Conservation (phyloP, 2,888 invertebrate genomes). For the Ryuthela nishihirai region DNA sequence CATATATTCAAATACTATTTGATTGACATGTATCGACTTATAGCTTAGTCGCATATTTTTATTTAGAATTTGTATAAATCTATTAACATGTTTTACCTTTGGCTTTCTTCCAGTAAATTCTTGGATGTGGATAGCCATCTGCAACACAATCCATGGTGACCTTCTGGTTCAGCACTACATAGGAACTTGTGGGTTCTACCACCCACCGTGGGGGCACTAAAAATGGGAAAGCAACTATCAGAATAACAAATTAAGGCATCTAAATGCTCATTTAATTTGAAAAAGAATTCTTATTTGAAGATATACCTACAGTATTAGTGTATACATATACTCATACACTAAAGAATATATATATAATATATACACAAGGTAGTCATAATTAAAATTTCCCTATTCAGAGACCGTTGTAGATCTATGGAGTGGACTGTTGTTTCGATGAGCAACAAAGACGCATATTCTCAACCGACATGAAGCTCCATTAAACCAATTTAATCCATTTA, state of each 20-base stretch:
- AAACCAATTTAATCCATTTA: too few relatives aligned
- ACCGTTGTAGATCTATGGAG: too few relatives aligned
- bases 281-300: slow-evolving; percentile 22
- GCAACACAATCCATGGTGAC: slow-evolving; percentile 39
- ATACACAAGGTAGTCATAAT: too few relatives aligned
- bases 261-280: background rate
- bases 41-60: background rate
- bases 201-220: slow-evolving; percentile 44
- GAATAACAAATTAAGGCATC: background rate
- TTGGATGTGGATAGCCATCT: slow-evolving; percentile 37
- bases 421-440: too few relatives aligned
- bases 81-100: background rate
- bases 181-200: slow-evolving; percentile 39
- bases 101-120: slow-evolving; percentile 40
- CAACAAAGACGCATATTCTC: too few relatives aligned
- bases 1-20: too few relatives aligned
- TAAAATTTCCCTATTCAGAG: too few relatives aligned
- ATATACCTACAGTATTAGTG: too few relatives aligned
- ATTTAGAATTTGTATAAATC: background rate
- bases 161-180: slow-evolving; percentile 31
- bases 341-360: too few relatives aligned
- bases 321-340: too few relatives aligned
- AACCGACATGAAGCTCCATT: too few relatives aligned
- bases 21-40: background rate
- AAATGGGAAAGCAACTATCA: background rate